Conservation (phyloP, 2,888 invertebrate genomes). For the Girardia tigrina region DNA sequence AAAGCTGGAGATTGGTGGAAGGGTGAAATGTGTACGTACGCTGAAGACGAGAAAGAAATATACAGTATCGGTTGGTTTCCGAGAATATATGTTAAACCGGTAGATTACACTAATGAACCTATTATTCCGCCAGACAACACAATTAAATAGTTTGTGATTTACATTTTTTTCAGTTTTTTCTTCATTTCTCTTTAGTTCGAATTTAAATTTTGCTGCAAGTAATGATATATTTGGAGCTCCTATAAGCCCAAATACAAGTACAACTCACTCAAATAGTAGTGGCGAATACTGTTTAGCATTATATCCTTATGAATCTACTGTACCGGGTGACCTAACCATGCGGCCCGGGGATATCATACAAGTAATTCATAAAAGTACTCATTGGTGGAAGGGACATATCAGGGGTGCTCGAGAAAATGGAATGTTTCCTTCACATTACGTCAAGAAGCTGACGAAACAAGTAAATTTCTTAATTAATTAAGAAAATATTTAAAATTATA, state of each 20-base stretch:
- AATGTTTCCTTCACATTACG: slow-evolving; percentile 7
- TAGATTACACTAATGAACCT: neutral
- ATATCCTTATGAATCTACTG: slow-evolving; percentile 1
- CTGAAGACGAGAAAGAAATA: neutral
- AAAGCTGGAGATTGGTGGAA: neutral
- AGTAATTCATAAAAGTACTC: neutral
- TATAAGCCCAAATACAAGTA: neutral
- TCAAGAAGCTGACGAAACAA: slow-evolving; percentile 5
- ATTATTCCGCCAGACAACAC: neutral
- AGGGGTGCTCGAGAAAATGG: slow-evolving; percentile 10
- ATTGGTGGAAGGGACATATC: slow-evolving; percentile 19
- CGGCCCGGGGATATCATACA: slow-evolving; percentile 9
- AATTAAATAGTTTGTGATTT: too few relatives aligned
- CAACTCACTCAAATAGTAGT: neutral
- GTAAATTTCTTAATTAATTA: too few relatives aligned
- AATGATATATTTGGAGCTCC: slow-evolving; percentile 19
- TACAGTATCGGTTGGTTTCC: neutral
- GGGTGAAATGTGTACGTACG: neutral
- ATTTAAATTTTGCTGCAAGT: slow-evolving; percentile 10
- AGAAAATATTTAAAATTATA: too few relatives aligned
- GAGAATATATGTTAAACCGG: neutral
- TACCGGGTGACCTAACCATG: slow-evolving; percentile 5
- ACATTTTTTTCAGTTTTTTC: too few relatives aligned
- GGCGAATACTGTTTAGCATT: slow-evolving; percentile 4
- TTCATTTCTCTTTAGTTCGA: too few relatives aligned